Base-by-base conservation (phyloP, 2,888 invertebrate genomes). In the Luffia ferchaultella region DNA sequence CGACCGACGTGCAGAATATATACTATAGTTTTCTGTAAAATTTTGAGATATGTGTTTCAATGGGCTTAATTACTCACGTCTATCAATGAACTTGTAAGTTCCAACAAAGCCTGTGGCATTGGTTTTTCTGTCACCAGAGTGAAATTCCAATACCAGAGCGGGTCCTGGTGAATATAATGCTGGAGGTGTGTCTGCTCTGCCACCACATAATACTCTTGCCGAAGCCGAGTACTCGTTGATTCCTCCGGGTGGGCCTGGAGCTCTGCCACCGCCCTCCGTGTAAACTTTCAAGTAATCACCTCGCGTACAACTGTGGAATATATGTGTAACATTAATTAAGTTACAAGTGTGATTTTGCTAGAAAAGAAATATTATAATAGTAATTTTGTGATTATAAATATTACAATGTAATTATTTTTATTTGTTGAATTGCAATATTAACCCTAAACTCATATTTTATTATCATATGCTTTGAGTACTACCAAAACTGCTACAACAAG, bases 141-240 rank as follows among this genome's bases (percentile, higher is more conserved):
- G 92, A 55, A 93, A 87, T 70, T 93, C 92, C 55, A 93, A 75
- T 17, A 92, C 88, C 44, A 93, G 78, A 16, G 88, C 86, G 0
- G 90, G 88, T 48, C 90, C 89, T 42, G 91, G 90, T 18, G 92
- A 93, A 79, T 90, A 93, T 49, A 92, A 73, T 3, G 90, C 87
- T 57, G 88, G 89, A 44, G 92, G 92, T 45, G 90, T 86, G 63
- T 91, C 89, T n/a, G 80, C 80, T 60, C 89, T 75, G 57, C 86
- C 85, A 1, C 93, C 93, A 63, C 93, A 93, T 42, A 93, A 77
- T 12, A 90, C 76, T 30, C 88, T 86, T 44, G 91, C 89, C 89
- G 91, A 92, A n/a, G 89, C 88, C 0, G 92, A 91, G 67, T 90
- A 88, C 67, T 93, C 92, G 69, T 92, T 92, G 61, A 93, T 88